Conservation (phyloP, 35 echinoderm and acorn worm species). For the Lytechinus variegatus region DNA sequence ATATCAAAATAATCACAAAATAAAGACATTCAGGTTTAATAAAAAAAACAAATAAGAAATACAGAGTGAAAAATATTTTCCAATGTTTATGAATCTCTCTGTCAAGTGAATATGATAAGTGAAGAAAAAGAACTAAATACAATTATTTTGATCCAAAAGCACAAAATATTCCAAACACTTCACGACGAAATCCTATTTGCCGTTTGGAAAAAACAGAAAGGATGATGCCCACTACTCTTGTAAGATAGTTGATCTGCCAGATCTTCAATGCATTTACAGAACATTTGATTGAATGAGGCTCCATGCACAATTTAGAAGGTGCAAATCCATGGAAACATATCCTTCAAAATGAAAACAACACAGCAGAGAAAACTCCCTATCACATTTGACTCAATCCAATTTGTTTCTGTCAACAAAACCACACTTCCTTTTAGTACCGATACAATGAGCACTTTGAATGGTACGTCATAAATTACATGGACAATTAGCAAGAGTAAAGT, state of each 20-base stretch:
- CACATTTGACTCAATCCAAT: background rate
- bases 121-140: background rate
- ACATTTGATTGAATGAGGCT: background rate
- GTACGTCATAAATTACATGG: background rate
- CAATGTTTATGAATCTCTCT: too few species aligned
- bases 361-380: background rate
- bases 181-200: background rate
- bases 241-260: background rate
- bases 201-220: background rate
- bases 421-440: background rate
- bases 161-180: background rate
- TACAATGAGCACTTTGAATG: background rate
- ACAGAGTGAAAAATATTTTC: too few species aligned
- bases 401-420: background rate
- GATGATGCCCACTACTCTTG: background rate
- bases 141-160: background rate
- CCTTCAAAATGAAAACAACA: background rate
- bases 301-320: background rate
- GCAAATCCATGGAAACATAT: background rate
- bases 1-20: too few species aligned
- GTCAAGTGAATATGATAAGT: background rate
- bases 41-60: too few species aligned
- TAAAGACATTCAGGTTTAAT: too few species aligned
- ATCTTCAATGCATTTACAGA: background rate
- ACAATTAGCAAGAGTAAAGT: background rate